A percentile compares a stretch with the other conserved stretches of the same genome.
These are phyloP conservation scores for Trichopoda pennipes DNA, from an alignment of 2,888 invertebrate species.

Conservation along the genomic window DNA sequence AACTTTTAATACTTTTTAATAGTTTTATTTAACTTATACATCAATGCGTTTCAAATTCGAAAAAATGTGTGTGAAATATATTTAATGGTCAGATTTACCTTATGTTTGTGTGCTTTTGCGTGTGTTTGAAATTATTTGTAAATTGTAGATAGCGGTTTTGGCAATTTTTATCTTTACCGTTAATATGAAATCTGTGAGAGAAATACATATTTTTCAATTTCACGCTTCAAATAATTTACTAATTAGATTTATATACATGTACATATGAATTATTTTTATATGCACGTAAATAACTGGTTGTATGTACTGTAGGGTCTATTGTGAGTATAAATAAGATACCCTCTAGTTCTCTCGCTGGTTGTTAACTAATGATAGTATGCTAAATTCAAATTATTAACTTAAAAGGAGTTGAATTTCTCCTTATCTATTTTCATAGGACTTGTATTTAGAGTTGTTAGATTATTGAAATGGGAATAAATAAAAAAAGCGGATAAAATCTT, in stretches of 20 bases:
- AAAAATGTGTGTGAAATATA: slow-evolving; percentile 12
- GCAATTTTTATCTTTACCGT: slow-evolving; percentile 39
- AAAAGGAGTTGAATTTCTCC: no score
- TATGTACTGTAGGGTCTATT: not conserved
- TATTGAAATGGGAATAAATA: no score
- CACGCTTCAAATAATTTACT: slow-evolving; percentile 79
- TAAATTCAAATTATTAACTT: no score
- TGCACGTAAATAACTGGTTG: not conserved
- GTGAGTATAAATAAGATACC: not conserved
- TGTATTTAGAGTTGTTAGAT: no score
- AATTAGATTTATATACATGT: slow-evolving; percentile 76
- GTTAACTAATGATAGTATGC: no score
- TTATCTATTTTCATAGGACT: no score
- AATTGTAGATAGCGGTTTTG: slow-evolving; percentile 43
- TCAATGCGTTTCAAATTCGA: slow-evolving; percentile 51
- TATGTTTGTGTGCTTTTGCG: not conserved
- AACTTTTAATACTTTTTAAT: not conserved
- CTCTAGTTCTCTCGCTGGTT: not conserved
- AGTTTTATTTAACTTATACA: slow-evolving; percentile 52
- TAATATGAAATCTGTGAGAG: slow-evolving; percentile 49
- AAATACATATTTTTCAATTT: slow-evolving; percentile 76
- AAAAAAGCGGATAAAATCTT: no score
- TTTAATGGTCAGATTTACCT: slow-evolving; percentile 44
- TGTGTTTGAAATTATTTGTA: not conserved
- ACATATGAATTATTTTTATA: not conserved